A percentile compares a stretch with the other conserved stretches of the same genome.
Evolutionary conservation across 2,113 vertebrate species (phyloP).

Genomic region (Eclectus roratus): DNA sequence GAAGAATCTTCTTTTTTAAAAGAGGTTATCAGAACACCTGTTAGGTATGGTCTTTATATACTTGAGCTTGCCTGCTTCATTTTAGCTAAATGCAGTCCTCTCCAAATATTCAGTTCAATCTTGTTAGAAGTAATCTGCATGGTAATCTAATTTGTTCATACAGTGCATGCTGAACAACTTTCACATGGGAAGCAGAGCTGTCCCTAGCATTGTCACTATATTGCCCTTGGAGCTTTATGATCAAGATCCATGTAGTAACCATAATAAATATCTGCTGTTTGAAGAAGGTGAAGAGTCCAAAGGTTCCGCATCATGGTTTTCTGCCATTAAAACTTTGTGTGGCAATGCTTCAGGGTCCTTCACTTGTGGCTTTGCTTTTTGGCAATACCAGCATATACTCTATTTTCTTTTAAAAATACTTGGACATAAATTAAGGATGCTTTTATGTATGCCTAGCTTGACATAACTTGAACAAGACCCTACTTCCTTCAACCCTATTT

Average conservation of each 20-base stretch:
- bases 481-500: not conserved
- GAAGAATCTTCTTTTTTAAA: not conserved
- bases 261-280: not conserved
- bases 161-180: not conserved
- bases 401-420: not conserved
- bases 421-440: not conserved
- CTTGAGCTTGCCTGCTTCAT: not conserved
- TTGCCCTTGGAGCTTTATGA: not conserved
- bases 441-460: not conserved
- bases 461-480: not conserved
- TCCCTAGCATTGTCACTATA: not conserved
- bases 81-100: not conserved
- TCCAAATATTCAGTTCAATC: not conserved
- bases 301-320: not conserved
- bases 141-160: not conserved
- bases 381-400: accelerated
- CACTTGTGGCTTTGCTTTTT: not conserved
- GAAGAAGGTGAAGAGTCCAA: not conserved
- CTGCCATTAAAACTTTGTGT: not conserved
- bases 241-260: not conserved
- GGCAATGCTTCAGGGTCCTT: not conserved
- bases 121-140: not conserved
- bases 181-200: not conserved
- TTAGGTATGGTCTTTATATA: not conserved
- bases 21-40: not conserved